Base-by-base conservation (phyloP, 1,140 invertebrate species). In the Pseudomyrmex sp. region DNA sequence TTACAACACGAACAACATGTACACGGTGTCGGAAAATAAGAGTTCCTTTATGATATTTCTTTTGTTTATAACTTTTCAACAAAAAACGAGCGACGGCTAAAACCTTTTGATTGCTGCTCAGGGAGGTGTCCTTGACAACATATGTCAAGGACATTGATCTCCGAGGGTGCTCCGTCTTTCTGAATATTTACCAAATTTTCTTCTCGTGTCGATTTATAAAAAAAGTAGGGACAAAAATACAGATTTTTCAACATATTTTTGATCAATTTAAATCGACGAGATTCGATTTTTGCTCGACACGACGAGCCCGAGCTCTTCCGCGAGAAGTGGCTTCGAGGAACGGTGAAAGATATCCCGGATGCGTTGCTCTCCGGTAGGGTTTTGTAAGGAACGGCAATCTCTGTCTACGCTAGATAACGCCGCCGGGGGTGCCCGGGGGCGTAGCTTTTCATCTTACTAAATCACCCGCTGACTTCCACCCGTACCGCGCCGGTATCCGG, bases 361-460 rank as follows among this genome's bases (percentile, higher is more conserved):
- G 88, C 85, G 86, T 90, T 91, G 88, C 87, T 77, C 85, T 85
- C 66, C 82, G 80, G 74, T 69, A 77, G 82, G 88, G 80, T 92
- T 90, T 89, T 90, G 82, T 90, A 91, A 91, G 91, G 88, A 91
- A 90, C 90, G 90, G 90, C 91, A 91, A 93, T 93, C 92, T 93
- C 92, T 93, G 92, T 91, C 91, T 87, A 88, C 82, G 91, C 85
- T 89, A 92, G 91, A 93, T 93, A 93, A 92, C 91, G 89, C 87
- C 85, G 82, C 56, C 68, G 54, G 59, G 50, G 75, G 46, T 70
- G 75, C 72, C 48, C 20, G 72, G 74, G 90, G 85, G 89, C 90
- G 82, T 88, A 87, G 92, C 91, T 91, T 93, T 92, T 93, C 92
- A 92, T 93, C 92, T 92, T 92, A 92, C 86, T 92, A 92, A 92